Evolutionary conservation across 1,140 invertebrate genomes (phyloP).

Genomic region (Eriocheir sinensis): DNA sequence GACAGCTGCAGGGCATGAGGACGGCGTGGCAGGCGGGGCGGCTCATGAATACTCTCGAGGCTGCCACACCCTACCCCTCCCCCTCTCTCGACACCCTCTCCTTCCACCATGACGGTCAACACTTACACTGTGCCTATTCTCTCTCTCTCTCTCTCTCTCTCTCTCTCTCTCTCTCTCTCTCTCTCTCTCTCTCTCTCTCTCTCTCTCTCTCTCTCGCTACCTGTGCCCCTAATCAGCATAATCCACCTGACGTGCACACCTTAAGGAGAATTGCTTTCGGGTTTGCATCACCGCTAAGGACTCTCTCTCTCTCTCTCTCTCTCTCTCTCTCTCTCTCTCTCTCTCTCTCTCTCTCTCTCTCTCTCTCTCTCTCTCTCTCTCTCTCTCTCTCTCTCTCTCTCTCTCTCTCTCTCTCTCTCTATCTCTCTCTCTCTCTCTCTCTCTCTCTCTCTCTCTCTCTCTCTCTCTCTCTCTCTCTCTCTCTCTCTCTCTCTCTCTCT

Average conservation of each 20-base stretch:
- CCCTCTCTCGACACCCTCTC: not conserved
- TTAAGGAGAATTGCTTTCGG: not conserved
- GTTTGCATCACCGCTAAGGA: not conserved
- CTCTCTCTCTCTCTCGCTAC: not conserved
- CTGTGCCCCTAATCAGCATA: too few species aligned
- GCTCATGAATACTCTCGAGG: not conserved
- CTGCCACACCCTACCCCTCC: not conserved
- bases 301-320: not conserved
- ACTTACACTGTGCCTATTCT: not conserved
- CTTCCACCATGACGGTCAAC: too few species aligned
- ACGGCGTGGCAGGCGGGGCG: not conserved
- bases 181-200: conserved; percentile 5
- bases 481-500: conserved; percentile 45
- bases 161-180: not conserved
- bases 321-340: not conserved
- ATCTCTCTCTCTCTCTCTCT: not conserved
- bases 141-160: conserved; percentile 36
- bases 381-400: conserved; percentile 41
- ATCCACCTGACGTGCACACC: not conserved
- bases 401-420: conserved; percentile 45
- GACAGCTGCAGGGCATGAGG: not conserved
- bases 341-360: conserved; percentile 46
- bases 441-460: not conserved
- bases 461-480: conserved; percentile 43
- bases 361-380: conserved; percentile 44